Evolutionary conservation across 2,113 vertebrate genomes (phyloP).

Genomic region (Anthoscopus minutus): DNA sequence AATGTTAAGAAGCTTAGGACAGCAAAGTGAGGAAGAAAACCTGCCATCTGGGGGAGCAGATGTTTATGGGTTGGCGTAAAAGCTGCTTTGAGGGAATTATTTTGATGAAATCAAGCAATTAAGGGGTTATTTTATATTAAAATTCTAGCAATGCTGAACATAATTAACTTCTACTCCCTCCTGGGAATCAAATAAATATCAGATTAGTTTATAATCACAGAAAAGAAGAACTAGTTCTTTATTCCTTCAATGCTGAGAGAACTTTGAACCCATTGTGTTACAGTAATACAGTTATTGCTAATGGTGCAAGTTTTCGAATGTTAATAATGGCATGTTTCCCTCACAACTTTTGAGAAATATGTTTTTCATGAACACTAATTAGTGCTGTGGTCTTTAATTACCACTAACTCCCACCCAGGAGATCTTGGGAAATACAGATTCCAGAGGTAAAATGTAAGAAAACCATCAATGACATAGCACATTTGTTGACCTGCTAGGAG

Average conservation of each 20-base stretch:
- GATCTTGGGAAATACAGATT: neutral
- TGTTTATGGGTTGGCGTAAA: constrained; percentile 27
- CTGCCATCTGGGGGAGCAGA: constrained; percentile 55
- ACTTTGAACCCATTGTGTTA: neutral
- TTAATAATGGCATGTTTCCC: neutral
- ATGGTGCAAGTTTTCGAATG: neutral
- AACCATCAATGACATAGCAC: rapidly evolving
- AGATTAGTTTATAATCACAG: neutral
- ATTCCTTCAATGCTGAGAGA: neutral
- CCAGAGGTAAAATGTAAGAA: neutral
- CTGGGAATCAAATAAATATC: neutral
- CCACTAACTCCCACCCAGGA: neutral
- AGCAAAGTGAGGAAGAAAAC: neutral
- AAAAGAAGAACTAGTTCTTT: neutral
- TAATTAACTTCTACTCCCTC: neutral
- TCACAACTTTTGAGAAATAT: neutral
- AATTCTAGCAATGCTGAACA: neutral
- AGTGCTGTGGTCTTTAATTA: neutral
- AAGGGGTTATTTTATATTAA: constrained; percentile 20
- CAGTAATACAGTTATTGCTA: neutral
- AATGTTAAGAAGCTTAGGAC: constrained; percentile 24
- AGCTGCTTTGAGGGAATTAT: constrained; percentile 45
- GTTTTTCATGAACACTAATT: neutral
- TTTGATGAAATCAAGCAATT: constrained; percentile 50
- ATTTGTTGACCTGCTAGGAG: neutral